phyloP scores from a whole-genome alignment of 2,113 vertebrate species.

The Trochalopteron elliotii region DNA sequence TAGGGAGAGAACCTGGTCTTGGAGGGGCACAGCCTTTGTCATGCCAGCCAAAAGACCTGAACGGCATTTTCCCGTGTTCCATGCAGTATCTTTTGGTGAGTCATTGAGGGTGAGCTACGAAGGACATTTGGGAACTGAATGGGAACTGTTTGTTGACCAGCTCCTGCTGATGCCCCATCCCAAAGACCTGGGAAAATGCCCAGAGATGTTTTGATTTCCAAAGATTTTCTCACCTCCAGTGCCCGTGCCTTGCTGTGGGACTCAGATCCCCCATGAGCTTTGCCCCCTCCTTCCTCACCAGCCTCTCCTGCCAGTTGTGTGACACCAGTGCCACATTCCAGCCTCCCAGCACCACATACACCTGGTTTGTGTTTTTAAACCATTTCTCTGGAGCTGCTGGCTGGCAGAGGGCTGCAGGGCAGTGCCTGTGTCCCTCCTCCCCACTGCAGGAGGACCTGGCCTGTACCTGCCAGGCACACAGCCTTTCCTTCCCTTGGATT shows the following conservation, averaged over 20 bases:
- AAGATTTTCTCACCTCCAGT: background rate
- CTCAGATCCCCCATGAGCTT: rapidly evolving
- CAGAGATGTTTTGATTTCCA: background rate
- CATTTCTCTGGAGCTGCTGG: background rate
- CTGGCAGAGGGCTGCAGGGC: background rate
- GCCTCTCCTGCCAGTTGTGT: background rate
- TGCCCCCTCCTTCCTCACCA: background rate
- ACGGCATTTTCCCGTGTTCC: background rate
- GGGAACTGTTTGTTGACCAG: background rate
- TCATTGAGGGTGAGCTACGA: background rate
- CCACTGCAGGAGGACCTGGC: background rate
- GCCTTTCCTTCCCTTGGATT: background rate
- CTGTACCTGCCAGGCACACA: background rate
- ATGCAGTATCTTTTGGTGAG: background rate
- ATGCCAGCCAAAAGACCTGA: background rate
- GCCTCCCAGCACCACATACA: background rate
- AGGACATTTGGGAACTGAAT: background rate
- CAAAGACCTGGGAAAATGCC: background rate
- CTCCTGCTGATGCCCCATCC: background rate
- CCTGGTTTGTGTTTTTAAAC: rapidly evolving
- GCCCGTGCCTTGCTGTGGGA: rapidly evolving
- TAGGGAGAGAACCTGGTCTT: background rate
- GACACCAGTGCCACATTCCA: background rate
- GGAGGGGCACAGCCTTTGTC: background rate
- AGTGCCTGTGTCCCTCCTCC: background rate